Percentiles rank a stretch among this genome's conserved stretches.
Evolutionary conservation across 1,140 invertebrate species (phyloP).

Genomic region (Panulirus ornatus): DNA sequence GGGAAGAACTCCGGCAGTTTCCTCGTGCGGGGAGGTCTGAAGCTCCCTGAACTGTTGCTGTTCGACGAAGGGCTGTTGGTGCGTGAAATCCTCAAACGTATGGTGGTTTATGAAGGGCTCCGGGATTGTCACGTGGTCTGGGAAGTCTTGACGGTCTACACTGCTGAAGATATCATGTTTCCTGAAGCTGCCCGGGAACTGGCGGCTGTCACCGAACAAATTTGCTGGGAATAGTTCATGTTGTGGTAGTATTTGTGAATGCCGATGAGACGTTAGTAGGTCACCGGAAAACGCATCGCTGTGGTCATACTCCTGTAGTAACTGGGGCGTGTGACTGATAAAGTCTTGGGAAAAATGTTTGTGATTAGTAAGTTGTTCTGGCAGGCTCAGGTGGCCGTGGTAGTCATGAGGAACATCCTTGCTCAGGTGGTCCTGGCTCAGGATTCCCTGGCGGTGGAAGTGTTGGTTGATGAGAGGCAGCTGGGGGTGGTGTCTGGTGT

Average conservation of each 20-base stretch:
- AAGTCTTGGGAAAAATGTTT: slow-evolving; percentile 9
- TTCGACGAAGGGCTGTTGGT: background rate
- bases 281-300: background rate
- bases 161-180: background rate
- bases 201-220: slow-evolving; percentile 4
- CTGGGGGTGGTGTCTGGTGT: background rate
- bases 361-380: background rate
- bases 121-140: slow-evolving; percentile 29
- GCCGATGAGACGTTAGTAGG: background rate
- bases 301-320: background rate
- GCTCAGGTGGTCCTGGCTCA: background rate
- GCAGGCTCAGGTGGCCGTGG: background rate
- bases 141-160: slow-evolving; percentile 17
- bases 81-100: background rate
- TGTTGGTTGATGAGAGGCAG: background rate
- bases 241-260: background rate
- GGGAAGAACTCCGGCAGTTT: background rate
- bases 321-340: background rate
- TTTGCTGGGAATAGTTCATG: slow-evolving; percentile 26
- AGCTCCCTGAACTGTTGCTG: background rate
- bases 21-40: background rate
- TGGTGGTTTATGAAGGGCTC: background rate
- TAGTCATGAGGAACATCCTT: background rate
- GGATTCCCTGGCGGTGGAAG: background rate
- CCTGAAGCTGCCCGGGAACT: background rate